Evolutionary conservation across 2,113 vertebrate species (phyloP), one percentile per base, ranked within the genome.

Genomic region (Clarias gariepinus): DNA sequence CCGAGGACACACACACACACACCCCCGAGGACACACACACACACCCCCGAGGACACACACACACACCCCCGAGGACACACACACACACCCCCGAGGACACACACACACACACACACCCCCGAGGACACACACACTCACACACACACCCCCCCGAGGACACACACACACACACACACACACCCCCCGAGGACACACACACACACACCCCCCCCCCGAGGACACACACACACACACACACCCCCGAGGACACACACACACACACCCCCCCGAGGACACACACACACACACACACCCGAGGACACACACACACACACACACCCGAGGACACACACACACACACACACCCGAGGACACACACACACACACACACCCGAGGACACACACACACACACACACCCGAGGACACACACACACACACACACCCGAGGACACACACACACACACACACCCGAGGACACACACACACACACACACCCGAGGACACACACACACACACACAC

Each of bases 401-500:
- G 15, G 11, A 41, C 2, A 30, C 30, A 57, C n/a, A n/a, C n/a
- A n/a, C n/a, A 60, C 13, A 77, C 71, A n/a, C 36, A 52, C 74
- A 55, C 47, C 3, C 23, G 0, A 3, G 15, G 11, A 41, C 2
- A 30, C 30, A 57, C n/a, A n/a, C n/a, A n/a, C n/a, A 60, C 13
- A 77, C 71, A n/a, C 36, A 52, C 74, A 55, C 47, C 3, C 23
- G 0, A 3, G 15, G 11, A 41, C 2, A 30, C 30, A 57, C n/a
- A n/a, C n/a, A n/a, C n/a, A n/a, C n/a, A n/a, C n/a, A n/a, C n/a
- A n/a, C n/a, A n/a, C n/a, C n/a, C n/a, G n/a, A n/a, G n/a, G n/a
- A 96, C 18, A 47, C 53, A 57, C 55, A 23, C 47, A 41, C 63
- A 60, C 13, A 77, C 71, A n/a, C 36, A 52, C 74, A 55, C 47